Conservation (phyloP, 23 tunicate genomes). For the Trididemnum clinides region DNA sequence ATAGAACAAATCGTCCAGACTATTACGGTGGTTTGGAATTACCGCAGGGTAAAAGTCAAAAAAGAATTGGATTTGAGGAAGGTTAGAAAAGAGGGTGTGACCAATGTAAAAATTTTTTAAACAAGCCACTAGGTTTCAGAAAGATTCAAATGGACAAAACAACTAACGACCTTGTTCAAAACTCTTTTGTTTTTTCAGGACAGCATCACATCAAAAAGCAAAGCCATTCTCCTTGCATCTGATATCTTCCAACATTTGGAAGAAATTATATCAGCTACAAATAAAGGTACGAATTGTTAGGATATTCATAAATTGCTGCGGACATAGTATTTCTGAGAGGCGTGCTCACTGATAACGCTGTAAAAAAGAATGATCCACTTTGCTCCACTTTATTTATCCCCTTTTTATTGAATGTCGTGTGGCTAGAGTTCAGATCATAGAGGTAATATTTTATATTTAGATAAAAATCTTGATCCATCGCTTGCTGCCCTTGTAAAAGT, state of each 20-base stretch:
- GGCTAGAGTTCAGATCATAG: no score
- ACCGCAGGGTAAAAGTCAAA: not conserved
- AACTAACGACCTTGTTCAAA: not conserved
- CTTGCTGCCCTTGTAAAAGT: not conserved
- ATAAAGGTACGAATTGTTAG: not conserved
- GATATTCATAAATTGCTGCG: not conserved
- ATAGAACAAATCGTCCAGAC: not conserved
- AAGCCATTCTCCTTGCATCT: conserved; percentile 28
- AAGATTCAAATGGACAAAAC: no score
- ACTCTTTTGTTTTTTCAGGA: conserved; percentile 29
- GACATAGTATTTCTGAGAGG: no score
- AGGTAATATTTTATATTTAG: no score
- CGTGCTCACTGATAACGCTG: no score
- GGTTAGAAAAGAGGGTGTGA: no score
- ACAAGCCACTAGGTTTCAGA: no score
- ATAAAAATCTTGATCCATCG: not conserved
- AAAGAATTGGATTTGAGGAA: no score
- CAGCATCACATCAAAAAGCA: conserved; percentile 27
- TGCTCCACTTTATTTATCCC: no score
- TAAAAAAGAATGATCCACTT: no score
- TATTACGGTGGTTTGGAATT: not conserved
- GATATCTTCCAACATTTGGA: conserved; percentile 43
- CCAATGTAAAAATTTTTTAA: no score
- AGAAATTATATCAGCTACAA: not conserved
- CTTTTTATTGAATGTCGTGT: no score